A percentile compares a stretch with the other conserved stretches of the same genome.
Conservation (phyloP, 2,888 invertebrate species). For the Eristalinus aeneus region DNA sequence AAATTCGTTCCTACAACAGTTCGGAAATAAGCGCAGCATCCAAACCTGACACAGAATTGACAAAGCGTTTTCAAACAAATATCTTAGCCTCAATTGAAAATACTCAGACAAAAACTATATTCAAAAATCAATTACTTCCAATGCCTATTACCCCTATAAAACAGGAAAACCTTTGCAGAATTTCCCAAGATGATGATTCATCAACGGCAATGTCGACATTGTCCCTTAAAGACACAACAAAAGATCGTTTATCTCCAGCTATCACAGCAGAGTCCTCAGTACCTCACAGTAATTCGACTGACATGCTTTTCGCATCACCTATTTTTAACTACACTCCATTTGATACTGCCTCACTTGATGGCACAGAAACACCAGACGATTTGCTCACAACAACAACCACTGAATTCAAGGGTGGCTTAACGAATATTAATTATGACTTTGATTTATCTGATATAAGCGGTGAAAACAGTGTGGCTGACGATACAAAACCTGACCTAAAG, state of each 20-base stretch:
- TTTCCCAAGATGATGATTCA: slow-evolving; percentile 25
- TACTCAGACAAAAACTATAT: slow-evolving; percentile 36
- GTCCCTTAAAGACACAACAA: slow-evolving; percentile 74
- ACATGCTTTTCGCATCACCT: slow-evolving; percentile 84
- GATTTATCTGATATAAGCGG: slow-evolving; percentile 88
- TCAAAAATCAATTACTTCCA: slow-evolving; percentile 44
- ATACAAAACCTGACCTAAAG: slow-evolving; percentile 77
- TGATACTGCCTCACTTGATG: slow-evolving; percentile 83
- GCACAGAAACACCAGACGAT: slow-evolving; percentile 83
- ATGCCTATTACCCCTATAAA: slow-evolving; percentile 36
- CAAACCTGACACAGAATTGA: slow-evolving; percentile 23
- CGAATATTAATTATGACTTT: slow-evolving; percentile 89
- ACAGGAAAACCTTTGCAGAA: slow-evolving; percentile 8
- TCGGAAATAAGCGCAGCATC: slow-evolving; percentile 47
- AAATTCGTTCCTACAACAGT: slow-evolving; percentile 74
- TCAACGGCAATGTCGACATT: slow-evolving; percentile 70
- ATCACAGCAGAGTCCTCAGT: slow-evolving; percentile 63
- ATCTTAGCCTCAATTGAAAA: slow-evolving; percentile 74
- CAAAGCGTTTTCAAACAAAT: slow-evolving; percentile 78
- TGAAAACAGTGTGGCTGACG: slow-evolving; percentile 86
- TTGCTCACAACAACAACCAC: slow-evolving; percentile 75
- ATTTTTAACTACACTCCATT: slow-evolving; percentile 82
- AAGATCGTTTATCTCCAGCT: slow-evolving; percentile 75
- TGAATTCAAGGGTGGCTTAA: slow-evolving; percentile 83
- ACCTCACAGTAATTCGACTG: slow-evolving; percentile 77